phyloP scores from a whole-genome alignment of 2,113 vertebrate species.

The Himantopus leucocephalus region DNA sequence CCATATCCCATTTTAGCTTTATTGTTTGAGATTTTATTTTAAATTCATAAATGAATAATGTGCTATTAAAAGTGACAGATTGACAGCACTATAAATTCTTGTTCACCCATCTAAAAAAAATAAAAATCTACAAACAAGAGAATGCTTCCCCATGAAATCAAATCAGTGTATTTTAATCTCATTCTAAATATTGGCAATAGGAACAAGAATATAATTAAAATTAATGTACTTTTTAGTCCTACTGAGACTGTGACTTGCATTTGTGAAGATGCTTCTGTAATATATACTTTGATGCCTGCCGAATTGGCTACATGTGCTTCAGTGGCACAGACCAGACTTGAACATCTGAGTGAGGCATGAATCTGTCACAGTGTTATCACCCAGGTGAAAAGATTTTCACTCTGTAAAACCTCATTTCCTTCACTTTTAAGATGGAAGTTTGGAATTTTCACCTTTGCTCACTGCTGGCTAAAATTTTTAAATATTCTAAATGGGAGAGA shows the following conservation, averaged over 20 bases:
- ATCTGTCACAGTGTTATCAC: background rate
- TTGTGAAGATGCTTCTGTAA: background rate
- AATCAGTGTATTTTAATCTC: background rate
- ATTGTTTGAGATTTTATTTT: background rate
- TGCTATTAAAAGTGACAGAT: background rate
- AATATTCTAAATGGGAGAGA: background rate
- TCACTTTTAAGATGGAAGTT: background rate
- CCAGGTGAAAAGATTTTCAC: background rate
- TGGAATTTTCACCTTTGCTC: background rate
- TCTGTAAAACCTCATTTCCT: background rate
- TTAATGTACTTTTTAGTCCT: background rate
- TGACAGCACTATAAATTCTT: constrained; percentile 6
- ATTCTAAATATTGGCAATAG: background rate
- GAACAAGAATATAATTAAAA: background rate
- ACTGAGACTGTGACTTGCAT: background rate
- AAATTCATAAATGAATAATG: background rate
- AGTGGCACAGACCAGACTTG: background rate
- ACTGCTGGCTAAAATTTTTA: background rate
- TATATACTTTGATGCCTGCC: background rate
- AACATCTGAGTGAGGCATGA: background rate
- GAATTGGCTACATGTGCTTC: background rate
- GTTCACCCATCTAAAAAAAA: background rate
- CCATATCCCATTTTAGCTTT: background rate
- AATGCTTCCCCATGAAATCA: background rate
- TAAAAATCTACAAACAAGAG: background rate